phyloP scores from a whole-genome alignment of 1,140 invertebrate genomes.

The Eubasilissa regina region DNA sequence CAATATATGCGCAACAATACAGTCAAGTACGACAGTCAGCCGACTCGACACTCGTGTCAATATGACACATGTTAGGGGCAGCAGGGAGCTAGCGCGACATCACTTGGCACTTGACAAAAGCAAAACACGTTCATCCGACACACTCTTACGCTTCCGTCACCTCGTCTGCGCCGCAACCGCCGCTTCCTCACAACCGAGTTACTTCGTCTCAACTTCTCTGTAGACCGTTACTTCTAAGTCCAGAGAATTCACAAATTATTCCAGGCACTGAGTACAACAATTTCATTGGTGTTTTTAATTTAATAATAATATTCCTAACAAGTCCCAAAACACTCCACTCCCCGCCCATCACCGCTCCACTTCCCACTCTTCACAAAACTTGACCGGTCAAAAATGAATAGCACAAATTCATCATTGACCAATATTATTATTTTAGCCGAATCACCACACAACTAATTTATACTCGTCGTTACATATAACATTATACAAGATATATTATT shows the following conservation, averaged over 20 bases:
- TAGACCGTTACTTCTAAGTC: neutral
- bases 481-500: conserved; percentile 7
- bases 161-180: too few relatives aligned
- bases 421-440: too few relatives aligned
- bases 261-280: conserved; percentile 21
- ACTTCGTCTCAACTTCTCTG: too few relatives aligned
- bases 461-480: conserved; percentile 13
- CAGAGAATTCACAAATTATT: conserved; percentile 23
- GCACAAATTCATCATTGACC: too few relatives aligned
- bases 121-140: neutral
- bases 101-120: conserved; percentile 24
- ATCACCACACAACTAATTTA: neutral
- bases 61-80: neutral
- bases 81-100: neutral
- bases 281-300: conserved; percentile 24
- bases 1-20: too few relatives aligned
- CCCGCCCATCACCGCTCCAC: neutral
- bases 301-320: neutral
- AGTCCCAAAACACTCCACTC: conserved; percentile 1
- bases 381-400: too few relatives aligned
- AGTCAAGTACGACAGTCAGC: too few relatives aligned
- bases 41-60: too few relatives aligned
- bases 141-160: too few relatives aligned
- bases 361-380: neutral
- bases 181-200: too few relatives aligned